phyloP scores from a whole-genome alignment of 2,888 invertebrate species.

The Anthrax anthrax region DNA sequence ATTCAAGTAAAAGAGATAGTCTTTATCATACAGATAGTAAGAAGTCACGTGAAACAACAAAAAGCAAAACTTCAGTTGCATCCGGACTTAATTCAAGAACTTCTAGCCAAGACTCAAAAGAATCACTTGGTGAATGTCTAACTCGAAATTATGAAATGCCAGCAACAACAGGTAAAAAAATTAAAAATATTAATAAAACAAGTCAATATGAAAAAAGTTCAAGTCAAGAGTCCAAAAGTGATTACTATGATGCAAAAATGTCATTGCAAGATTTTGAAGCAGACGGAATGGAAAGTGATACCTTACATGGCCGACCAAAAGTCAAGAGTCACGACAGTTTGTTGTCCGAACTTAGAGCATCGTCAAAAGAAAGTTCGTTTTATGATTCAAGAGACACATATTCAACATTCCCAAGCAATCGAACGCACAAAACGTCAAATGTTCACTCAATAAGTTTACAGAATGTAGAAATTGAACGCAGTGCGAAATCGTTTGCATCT shows the following conservation, averaged over 20 bases:
- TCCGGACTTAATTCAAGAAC: slow-evolving; percentile 44
- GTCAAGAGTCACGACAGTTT: slow-evolving; percentile 46
- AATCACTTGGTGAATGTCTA: slow-evolving; percentile 28
- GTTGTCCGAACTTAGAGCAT: slow-evolving; percentile 37
- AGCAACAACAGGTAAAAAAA: slow-evolving; percentile 33
- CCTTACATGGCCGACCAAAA: slow-evolving; percentile 26
- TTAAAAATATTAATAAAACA: slow-evolving; percentile 27
- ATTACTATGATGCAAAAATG: slow-evolving; percentile 51
- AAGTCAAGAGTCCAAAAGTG: slow-evolving; percentile 55
- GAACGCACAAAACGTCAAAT: slow-evolving; percentile 41
- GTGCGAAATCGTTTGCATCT: slow-evolving; percentile 29
- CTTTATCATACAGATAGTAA: slow-evolving; percentile 51
- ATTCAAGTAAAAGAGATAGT: slow-evolving; percentile 48
- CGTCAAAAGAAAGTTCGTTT: slow-evolving; percentile 30
- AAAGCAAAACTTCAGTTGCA: slow-evolving; percentile 45
- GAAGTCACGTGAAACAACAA: slow-evolving; percentile 47
- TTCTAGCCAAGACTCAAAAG: slow-evolving; percentile 51
- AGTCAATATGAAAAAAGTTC: slow-evolving; percentile 44
- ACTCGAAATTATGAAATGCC: slow-evolving; percentile 37
- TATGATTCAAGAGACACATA: slow-evolving; percentile 46
- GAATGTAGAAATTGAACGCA: slow-evolving; percentile 54
- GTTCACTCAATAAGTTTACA: slow-evolving; percentile 55
- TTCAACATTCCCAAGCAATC: slow-evolving; percentile 47
- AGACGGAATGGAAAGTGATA: slow-evolving; percentile 18
- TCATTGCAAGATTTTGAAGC: slow-evolving; percentile 19